Conservation (phyloP, 2,797 vertebrate species). For the Typhlichthys subterraneus region DNA sequence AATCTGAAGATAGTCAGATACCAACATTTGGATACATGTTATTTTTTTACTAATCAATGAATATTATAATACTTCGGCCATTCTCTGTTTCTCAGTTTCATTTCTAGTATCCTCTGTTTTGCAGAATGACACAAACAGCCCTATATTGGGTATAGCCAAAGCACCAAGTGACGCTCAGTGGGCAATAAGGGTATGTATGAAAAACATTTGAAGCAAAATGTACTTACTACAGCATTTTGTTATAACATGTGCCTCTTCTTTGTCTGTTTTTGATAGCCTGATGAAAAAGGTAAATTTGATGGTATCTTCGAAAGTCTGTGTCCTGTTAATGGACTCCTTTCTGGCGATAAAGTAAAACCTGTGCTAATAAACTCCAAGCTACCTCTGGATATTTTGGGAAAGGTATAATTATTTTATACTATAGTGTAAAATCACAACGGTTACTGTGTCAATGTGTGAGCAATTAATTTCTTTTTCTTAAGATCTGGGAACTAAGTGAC, state of each 20-base stretch:
- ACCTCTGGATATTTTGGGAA: constrained; percentile 94
- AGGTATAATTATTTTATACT: constrained; percentile 73
- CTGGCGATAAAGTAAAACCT: constrained; percentile 96
- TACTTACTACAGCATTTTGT: background rate
- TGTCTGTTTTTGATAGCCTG: constrained; percentile 77
- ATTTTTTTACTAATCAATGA: background rate
- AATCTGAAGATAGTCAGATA: background rate
- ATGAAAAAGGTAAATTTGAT: constrained; percentile 97
- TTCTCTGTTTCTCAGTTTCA: no score
- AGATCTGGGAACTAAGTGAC: constrained; percentile 99
- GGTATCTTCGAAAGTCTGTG: constrained; percentile 95
- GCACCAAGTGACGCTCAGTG: constrained; percentile 82
- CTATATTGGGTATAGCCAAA: constrained; percentile 56
- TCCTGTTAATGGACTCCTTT: constrained; percentile 90
- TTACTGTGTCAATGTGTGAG: background rate
- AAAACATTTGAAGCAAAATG: background rate
- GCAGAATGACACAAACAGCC: constrained; percentile 89
- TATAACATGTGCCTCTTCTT: background rate
- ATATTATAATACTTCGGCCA: background rate
- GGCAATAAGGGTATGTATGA: constrained; percentile 87
- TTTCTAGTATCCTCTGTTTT: constrained; percentile 13
- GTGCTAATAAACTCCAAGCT: constrained; percentile 98
- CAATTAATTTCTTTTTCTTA: constrained; percentile 1
- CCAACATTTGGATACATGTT: background rate
- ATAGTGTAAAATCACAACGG: no score